A percentile compares a stretch with the other conserved stretches of the same genome.
Conservation (phyloP, 1,140 invertebrate genomes). For the Holotrichia oblita region DNA sequence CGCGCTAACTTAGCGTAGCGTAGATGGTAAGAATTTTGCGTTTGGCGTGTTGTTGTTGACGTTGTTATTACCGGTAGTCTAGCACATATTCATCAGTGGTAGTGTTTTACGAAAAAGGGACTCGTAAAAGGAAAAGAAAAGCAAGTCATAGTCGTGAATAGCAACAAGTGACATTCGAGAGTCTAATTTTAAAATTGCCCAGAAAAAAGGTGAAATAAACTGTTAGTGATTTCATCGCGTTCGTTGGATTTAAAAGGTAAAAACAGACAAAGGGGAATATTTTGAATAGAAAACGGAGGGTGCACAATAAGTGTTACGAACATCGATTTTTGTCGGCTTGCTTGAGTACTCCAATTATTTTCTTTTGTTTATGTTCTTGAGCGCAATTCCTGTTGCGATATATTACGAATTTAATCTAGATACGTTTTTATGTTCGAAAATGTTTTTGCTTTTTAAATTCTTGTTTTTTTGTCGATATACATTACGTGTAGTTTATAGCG, state of each 20-base stretch:
- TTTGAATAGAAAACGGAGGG: conserved; percentile 3
- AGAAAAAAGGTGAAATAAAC: background rate
- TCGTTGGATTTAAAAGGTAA: conserved; percentile 15
- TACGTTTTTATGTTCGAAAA: background rate
- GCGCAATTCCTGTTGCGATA: background rate
- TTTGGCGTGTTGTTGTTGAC: conserved; percentile 12
- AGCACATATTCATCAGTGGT: conserved; percentile 4
- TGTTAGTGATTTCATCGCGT: background rate
- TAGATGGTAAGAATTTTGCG: conserved; percentile 30
- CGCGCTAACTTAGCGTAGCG: conserved; percentile 31
- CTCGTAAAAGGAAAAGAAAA: background rate
- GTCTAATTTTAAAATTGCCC: background rate
- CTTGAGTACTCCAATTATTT: conserved; percentile 21
- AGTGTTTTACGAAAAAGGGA: conserved; percentile 19
- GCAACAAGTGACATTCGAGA: conserved; percentile 16
- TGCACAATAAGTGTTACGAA: conserved; percentile 11
- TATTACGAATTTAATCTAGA: background rate
- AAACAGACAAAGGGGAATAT: conserved; percentile 19
- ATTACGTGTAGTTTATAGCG: conserved; percentile 2
- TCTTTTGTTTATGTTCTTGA: conserved; percentile 12
- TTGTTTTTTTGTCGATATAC: background rate
- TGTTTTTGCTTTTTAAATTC: background rate
- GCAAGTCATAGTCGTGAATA: background rate
- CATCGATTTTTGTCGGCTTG: conserved; percentile 29
- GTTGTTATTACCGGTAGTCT: background rate